A percentile compares a stretch with the other conserved stretches of the same genome.
phyloP scores from a whole-genome alignment of 2,888 invertebrate species.

The Amblyjoppa proteus region DNA sequence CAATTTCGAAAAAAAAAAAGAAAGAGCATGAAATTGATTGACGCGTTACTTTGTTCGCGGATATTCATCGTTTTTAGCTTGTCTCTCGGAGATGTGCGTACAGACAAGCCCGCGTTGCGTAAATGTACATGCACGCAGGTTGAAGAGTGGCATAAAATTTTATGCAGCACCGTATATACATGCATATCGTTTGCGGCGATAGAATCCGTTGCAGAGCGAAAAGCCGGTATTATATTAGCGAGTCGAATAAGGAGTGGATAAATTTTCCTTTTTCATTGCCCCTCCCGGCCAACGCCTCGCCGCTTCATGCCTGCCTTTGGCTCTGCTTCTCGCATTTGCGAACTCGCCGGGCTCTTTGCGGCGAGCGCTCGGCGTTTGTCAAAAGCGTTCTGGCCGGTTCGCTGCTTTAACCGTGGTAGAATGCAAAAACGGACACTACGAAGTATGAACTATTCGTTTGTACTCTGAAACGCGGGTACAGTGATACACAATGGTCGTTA shows the following conservation, averaged over 20 bases:
- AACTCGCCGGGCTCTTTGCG: slow-evolving; percentile 4
- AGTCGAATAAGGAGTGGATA: slow-evolving; percentile 37
- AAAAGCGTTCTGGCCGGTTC: slow-evolving; percentile 34
- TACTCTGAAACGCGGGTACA: neutral
- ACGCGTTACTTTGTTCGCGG: neutral
- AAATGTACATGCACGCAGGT: neutral
- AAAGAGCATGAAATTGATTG: no score
- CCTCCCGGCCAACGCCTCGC: slow-evolving; percentile 24
- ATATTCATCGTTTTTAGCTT: neutral
- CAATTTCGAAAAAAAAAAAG: neutral
- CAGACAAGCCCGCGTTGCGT: neutral
- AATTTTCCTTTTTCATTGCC: slow-evolving; percentile 50
- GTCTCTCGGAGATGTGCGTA: slow-evolving; percentile 4
- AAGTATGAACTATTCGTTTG: neutral
- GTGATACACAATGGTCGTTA: neutral
- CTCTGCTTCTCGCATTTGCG: slow-evolving; percentile 8
- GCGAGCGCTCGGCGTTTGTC: slow-evolving; percentile 36
- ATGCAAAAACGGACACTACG: slow-evolving; percentile 1
- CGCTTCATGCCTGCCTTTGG: slow-evolving; percentile 14
- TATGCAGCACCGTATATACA: neutral
- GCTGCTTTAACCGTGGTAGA: neutral
- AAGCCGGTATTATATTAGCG: slow-evolving; percentile 1
- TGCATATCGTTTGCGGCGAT: neutral
- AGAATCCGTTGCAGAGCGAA: slow-evolving; percentile 21
- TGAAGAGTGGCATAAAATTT: slow-evolving; percentile 14